Conservation (phyloP, 2,113 vertebrate genomes). For the Ancistrus triradiatus region DNA sequence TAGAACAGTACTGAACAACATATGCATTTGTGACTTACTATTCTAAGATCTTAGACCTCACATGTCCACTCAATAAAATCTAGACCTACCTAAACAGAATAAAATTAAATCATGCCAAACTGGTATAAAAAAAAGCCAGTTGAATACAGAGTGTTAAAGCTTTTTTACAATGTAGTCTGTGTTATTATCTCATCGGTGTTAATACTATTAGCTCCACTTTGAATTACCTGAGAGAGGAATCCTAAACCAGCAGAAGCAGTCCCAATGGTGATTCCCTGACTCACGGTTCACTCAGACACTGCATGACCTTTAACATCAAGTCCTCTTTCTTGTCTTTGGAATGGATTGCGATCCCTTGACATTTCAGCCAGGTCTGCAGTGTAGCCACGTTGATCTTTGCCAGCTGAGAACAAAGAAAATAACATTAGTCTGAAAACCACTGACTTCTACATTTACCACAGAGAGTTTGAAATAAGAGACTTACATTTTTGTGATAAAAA, state of each 20-base stretch:
- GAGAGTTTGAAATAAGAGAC: no score
- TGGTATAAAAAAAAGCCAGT: no score
- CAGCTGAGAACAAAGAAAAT: conserved; percentile 49
- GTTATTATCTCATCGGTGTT: no score
- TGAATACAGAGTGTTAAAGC: no score
- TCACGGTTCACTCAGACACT: conserved; percentile 57
- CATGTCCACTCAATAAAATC: no score
- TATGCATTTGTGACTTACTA: no score
- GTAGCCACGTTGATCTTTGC: conserved; percentile 53
- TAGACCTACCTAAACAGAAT: neutral
- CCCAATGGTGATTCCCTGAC: neutral
- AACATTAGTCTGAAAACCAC: neutral
- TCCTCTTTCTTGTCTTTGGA: conserved; percentile 64
- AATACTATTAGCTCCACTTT: neutral
- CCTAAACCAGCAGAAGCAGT: neutral
- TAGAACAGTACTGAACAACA: neutral
- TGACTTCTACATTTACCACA: neutral
- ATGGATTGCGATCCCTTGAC: conserved; percentile 49
- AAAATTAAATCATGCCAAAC: neutral
- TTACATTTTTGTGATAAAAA: no score
- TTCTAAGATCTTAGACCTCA: no score
- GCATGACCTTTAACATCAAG: conserved; percentile 66
- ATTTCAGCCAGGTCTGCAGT: conserved; percentile 60
- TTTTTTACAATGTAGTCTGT: no score
- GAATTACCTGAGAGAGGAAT: conserved; percentile 20